Evolutionary conservation across 1,140 invertebrate species (phyloP).

Genomic region (Cylas formicarius): DNA sequence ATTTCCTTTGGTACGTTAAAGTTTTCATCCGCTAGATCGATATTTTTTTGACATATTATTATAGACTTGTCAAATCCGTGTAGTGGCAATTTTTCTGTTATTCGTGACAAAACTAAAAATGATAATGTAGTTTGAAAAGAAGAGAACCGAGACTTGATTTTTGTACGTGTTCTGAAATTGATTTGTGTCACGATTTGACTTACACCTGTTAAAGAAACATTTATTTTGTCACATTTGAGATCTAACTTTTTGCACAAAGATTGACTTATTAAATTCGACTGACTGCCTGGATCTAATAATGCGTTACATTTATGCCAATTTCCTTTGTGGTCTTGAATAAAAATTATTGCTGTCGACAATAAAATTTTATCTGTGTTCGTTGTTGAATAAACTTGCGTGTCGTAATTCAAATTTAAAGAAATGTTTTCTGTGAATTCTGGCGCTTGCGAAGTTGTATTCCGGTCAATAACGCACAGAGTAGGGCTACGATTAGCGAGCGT

Average conservation of each 20-base stretch:
- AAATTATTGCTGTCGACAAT: slow-evolving; percentile 12
- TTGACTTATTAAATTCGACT: background rate
- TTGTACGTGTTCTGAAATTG: background rate
- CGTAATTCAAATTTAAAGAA: too few relatives aligned
- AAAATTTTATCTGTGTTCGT: slow-evolving; percentile 6
- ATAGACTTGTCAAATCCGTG: slow-evolving; percentile 4
- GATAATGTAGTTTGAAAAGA: slow-evolving; percentile 1
- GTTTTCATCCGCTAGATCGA: slow-evolving; percentile 27
- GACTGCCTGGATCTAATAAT: background rate
- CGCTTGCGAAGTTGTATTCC: too few relatives aligned
- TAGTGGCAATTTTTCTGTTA: slow-evolving; percentile 11
- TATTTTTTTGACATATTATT: slow-evolving; percentile 8
- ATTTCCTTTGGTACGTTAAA: slow-evolving; percentile 27
- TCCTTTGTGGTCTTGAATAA: slow-evolving; percentile 4
- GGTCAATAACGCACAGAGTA: too few relatives aligned
- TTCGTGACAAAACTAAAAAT: slow-evolving; percentile 7
- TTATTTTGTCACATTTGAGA: background rate
- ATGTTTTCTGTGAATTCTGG: too few relatives aligned
- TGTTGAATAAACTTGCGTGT: slow-evolving; percentile 3
- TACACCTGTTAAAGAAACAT: slow-evolving; percentile 7
- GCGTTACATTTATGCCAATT: slow-evolving; percentile 9
- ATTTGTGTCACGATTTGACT: slow-evolving; percentile 9
- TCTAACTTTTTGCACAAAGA: slow-evolving; percentile 4
- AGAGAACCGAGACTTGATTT: slow-evolving; percentile 1
- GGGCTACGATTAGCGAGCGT: too few relatives aligned